These are phyloP conservation scores for Argyresthia albistria DNA, from an alignment of 2,888 invertebrate species.

Conservation along the genomic window DNA sequence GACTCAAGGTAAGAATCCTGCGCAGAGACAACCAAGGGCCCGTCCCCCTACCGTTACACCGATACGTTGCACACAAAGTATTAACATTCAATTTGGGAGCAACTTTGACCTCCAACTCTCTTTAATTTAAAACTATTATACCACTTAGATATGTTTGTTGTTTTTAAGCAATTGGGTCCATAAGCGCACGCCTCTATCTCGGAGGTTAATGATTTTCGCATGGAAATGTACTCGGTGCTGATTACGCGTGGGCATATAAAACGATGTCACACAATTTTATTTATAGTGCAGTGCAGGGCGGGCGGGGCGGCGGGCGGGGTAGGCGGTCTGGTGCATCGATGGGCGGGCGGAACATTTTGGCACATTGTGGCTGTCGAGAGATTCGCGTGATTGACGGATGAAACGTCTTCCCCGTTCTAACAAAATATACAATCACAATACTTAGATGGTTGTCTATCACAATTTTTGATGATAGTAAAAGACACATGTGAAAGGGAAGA, in stretches of 20 bases:
- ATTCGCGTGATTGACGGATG: neutral
- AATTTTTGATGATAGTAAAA: too few relatives aligned
- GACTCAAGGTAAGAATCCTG: neutral
- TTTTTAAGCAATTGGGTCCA: neutral
- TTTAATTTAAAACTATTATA: too few relatives aligned
- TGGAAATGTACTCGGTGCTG: constrained; percentile 57
- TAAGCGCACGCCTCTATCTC: neutral
- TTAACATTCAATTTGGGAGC: too few relatives aligned
- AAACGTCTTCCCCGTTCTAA: neutral
- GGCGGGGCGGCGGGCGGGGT: constrained; percentile 7
- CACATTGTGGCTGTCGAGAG: neutral
- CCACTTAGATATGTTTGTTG: neutral
- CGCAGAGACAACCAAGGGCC: neutral
- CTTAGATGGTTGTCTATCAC: too few relatives aligned
- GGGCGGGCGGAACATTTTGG: neutral
- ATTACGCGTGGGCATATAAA: constrained; percentile 44
- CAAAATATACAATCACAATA: neutral
- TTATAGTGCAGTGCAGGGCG: constrained; percentile 35
- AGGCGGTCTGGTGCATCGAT: neutral
- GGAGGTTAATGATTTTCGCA: constrained; percentile 56
- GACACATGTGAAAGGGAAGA: too few relatives aligned
- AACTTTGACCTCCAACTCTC: too few relatives aligned
- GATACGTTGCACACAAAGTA: too few relatives aligned
- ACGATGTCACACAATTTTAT: constrained; percentile 58
- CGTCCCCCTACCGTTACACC: too few relatives aligned